Evolutionary conservation across 1,140 invertebrate species (phyloP).

Genomic region (Drosophila bocki): DNA sequence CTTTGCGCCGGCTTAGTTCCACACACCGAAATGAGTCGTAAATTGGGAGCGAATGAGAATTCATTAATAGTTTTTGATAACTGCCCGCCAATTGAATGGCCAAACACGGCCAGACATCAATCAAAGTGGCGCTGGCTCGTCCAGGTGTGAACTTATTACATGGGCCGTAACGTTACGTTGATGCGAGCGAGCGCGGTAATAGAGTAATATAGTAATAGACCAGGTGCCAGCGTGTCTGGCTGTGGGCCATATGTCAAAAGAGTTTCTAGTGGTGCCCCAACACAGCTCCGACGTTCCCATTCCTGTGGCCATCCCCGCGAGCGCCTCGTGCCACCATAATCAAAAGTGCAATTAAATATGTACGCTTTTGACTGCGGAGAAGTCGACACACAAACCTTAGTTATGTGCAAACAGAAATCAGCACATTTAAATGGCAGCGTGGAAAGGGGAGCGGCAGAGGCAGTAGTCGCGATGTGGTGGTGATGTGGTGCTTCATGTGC

Average conservation of each 20-base stretch:
- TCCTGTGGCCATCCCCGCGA: slow-evolving; percentile 7
- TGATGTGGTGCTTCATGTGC: slow-evolving; percentile 60
- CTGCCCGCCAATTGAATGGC: slow-evolving; percentile 69
- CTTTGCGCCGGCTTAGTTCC: slow-evolving; percentile 48
- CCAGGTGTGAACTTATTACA: slow-evolving; percentile 52
- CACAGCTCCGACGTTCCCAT: not conserved
- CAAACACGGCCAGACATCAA: slow-evolving; percentile 62
- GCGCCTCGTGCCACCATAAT: slow-evolving; percentile 16
- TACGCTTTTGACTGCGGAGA: slow-evolving; percentile 35
- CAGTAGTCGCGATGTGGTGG: slow-evolving; percentile 10
- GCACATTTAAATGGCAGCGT: slow-evolving; percentile 42
- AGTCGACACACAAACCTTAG: slow-evolving; percentile 41
- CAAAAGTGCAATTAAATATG: slow-evolving; percentile 40
- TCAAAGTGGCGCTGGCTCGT: slow-evolving; percentile 33
- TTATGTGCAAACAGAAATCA: slow-evolving; percentile 58
- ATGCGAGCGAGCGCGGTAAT: slow-evolving; percentile 17
- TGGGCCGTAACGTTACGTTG: slow-evolving; percentile 39
- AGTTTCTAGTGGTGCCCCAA: slow-evolving; percentile 17
- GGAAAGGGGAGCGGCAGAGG: slow-evolving; percentile 5
- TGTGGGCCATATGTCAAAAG: slow-evolving; percentile 44
- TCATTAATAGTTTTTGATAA: slow-evolving; percentile 77
- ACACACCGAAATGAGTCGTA: slow-evolving; percentile 69
- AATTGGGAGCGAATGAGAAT: slow-evolving; percentile 68
- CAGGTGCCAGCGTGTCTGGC: slow-evolving; percentile 43
- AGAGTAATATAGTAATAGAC: slow-evolving; percentile 46